Percentiles rank a stretch among this genome's conserved stretches.
Evolutionary conservation across 2,797 vertebrate species (phyloP).

Genomic region (Apogon hyalosoma): DNA sequence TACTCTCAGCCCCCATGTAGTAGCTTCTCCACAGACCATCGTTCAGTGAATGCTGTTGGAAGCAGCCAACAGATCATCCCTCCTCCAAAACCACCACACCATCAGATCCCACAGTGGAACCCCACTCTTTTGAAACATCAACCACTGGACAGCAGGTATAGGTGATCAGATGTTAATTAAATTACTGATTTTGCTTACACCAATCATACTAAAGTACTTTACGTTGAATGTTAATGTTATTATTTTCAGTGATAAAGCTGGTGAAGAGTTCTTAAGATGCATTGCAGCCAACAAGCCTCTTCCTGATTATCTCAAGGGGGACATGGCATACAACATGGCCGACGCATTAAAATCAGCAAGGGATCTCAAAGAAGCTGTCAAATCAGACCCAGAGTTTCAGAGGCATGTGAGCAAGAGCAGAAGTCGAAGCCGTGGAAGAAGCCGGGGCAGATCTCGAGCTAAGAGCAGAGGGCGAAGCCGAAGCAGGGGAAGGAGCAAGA

Average conservation of each 20-base stretch:
- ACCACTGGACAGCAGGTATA: no score
- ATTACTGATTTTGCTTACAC: no score
- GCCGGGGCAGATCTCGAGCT: slow-evolving; percentile 26
- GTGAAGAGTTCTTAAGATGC: slow-evolving; percentile 80
- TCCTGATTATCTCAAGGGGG: slow-evolving; percentile 77
- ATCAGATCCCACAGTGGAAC: no score
- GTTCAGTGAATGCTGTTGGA: no score
- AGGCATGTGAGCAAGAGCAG: slow-evolving; percentile 60
- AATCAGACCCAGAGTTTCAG: slow-evolving; percentile 49
- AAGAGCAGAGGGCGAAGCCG: slow-evolving; percentile 22
- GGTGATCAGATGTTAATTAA: no score
- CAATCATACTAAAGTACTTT: no score
- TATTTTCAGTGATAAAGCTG: slow-evolving; percentile 70
- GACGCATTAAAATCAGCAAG: slow-evolving; percentile 66
- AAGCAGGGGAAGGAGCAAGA: slow-evolving; percentile 33
- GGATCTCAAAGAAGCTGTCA: slow-evolving; percentile 58
- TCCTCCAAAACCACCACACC: no score
- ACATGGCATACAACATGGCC: slow-evolving; percentile 72
- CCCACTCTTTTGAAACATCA: no score
- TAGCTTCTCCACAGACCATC: no score
- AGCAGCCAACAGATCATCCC: no score
- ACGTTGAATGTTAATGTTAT: background rate
- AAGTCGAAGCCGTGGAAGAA: slow-evolving; percentile 43
- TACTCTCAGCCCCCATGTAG: no score
- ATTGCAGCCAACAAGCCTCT: slow-evolving; percentile 79